Percentiles rank a stretch among this genome's conserved stretches.
These are phyloP conservation scores for Glandiceps talaboti DNA, from an alignment of 53 echinoderm and acorn worm genomes.

Conservation along the genomic window DNA sequence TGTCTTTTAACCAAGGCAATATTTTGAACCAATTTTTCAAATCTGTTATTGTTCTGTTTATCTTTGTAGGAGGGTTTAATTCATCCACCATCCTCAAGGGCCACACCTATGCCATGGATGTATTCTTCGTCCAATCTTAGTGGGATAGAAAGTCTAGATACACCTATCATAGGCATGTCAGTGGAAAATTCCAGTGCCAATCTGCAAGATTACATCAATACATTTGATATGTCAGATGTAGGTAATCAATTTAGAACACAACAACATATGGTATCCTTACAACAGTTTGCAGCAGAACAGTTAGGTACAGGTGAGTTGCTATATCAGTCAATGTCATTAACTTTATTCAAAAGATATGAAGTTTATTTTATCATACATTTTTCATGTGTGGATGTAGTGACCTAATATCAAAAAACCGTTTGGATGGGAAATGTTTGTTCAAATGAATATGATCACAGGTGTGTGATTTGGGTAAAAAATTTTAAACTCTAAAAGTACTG, in stretches of 20 bases:
- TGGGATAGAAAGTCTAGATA: neutral
- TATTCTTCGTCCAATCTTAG: constrained; percentile 91
- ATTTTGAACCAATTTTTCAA: no score
- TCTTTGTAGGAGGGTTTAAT: constrained; percentile 78
- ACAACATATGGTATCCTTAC: neutral
- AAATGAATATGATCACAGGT: no score
- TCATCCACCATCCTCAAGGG: constrained; percentile 67
- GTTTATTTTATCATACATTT: no score
- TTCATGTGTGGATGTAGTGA: no score
- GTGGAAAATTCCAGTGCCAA: constrained; percentile 12
- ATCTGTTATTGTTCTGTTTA: no score
- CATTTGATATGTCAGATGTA: neutral
- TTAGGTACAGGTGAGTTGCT: neutral
- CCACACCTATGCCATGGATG: constrained; percentile 99
- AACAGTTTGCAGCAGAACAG: neutral
- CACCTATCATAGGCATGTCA: constrained; percentile 34
- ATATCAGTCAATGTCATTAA: no score
- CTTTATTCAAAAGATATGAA: no score
- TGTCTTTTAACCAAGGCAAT: no score
- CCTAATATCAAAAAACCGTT: no score
- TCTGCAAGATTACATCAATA: neutral
- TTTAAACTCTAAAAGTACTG: no score
- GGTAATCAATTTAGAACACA: neutral
- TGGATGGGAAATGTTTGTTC: no score
- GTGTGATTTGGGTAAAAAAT: no score